Evolutionary conservation across 2,888 invertebrate species (phyloP).

Genomic region (Meiosimyza decipiens): DNA sequence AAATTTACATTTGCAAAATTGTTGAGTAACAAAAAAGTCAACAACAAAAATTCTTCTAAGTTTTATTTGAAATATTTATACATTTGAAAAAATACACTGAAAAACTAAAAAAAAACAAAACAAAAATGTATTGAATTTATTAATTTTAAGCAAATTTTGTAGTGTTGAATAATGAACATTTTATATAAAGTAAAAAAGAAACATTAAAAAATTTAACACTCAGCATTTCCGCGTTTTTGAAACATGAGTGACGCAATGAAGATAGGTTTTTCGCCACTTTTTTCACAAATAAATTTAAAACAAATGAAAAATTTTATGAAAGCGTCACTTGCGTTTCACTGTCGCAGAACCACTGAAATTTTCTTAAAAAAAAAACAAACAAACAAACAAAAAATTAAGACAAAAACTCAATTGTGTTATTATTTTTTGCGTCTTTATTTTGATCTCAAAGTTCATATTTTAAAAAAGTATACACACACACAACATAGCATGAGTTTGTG

Average conservation of each 20-base stretch:
- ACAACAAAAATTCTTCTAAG: conserved; percentile 12
- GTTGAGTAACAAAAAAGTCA: conserved; percentile 1
- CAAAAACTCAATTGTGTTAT: conserved; percentile 49
- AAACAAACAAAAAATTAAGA: conserved; percentile 37
- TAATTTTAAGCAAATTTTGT: conserved; percentile 51
- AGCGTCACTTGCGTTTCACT: too few relatives aligned
- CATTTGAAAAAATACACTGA: conserved; percentile 1
- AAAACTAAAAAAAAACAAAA: conserved; percentile 19
- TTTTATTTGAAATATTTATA: conserved; percentile 13
- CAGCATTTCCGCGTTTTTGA: too few relatives aligned
- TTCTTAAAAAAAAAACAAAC: conserved; percentile 30
- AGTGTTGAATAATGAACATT: conserved; percentile 33
- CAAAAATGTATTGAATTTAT: conserved; percentile 59
- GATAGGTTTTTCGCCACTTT: too few relatives aligned
- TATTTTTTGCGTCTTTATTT: conserved; percentile 56
- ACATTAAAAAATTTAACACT: conserved; percentile 27
- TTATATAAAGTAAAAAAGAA: conserved; percentile 38
- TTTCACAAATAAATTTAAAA: too few relatives aligned
- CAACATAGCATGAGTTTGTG: neutral
- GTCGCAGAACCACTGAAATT: conserved; percentile 24
- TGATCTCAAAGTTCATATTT: conserved; percentile 53
- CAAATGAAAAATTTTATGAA: too few relatives aligned
- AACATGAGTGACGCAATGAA: too few relatives aligned
- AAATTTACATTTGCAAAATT: conserved; percentile 27
- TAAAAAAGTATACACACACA: neutral